These are phyloP conservation scores for Lathronympha strigana DNA, from an alignment of 2,888 invertebrate genomes.

Conservation along the genomic window DNA sequence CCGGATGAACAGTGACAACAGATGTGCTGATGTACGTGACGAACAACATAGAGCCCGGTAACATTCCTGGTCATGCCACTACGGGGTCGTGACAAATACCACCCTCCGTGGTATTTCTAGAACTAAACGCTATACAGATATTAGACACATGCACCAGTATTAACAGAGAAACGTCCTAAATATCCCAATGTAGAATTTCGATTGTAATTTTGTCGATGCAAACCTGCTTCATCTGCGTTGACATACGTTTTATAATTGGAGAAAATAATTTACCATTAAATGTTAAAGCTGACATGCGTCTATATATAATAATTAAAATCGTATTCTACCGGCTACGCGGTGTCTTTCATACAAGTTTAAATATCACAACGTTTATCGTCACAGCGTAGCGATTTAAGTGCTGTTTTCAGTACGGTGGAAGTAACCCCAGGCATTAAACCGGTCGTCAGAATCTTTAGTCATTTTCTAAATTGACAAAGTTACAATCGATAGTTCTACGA, in stretches of 20 bases:
- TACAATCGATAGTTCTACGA: conserved; percentile 53
- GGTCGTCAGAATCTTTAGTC: neutral
- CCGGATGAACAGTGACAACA: conserved; percentile 31
- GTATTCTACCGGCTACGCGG: too few species aligned
- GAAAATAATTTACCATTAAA: too few species aligned
- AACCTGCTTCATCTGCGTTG: neutral
- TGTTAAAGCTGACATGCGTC: too few species aligned
- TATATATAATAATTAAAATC: too few species aligned
- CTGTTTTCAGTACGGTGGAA: too few species aligned
- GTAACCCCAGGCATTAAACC: neutral
- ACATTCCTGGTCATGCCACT: conserved; percentile 73
- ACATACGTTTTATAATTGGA: too few species aligned
- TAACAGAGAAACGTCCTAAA: conserved; percentile 53
- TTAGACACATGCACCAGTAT: conserved; percentile 74
- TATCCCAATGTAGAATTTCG: conserved; percentile 51
- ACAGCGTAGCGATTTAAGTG: too few species aligned
- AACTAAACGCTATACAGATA: conserved; percentile 68
- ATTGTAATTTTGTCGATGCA: conserved; percentile 53
- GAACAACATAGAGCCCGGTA: conserved; percentile 59
- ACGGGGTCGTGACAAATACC: conserved; percentile 77
- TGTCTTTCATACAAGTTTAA: too few species aligned
- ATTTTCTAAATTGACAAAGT: conserved; percentile 48
- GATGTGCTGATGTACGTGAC: conserved; percentile 53
- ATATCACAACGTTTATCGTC: too few species aligned
- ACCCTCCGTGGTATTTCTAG: conserved; percentile 79